These are phyloP conservation scores for Opisthocomus hoazin DNA, from an alignment of 2,113 vertebrate species.

Conservation along the genomic window DNA sequence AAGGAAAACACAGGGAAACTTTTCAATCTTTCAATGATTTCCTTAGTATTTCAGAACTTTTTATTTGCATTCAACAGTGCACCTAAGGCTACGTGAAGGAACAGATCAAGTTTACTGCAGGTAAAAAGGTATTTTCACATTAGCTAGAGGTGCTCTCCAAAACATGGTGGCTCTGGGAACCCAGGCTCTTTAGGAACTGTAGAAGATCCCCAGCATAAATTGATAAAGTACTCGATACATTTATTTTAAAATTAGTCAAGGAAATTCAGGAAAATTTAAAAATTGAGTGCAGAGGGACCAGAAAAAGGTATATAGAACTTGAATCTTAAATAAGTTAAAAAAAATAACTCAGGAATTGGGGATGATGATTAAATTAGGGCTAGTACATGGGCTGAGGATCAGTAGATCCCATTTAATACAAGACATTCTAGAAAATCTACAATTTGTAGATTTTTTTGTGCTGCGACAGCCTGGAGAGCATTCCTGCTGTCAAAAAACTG, in stretches of 20 bases:
- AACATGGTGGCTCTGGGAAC: background rate
- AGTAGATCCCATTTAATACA: background rate
- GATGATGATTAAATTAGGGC: background rate
- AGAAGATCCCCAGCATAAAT: background rate
- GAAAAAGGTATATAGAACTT: background rate
- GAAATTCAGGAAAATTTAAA: background rate
- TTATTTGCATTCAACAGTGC: background rate
- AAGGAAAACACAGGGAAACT: background rate
- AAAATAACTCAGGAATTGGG: background rate
- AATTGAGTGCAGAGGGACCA: background rate
- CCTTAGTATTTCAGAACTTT: background rate
- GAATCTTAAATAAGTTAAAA: background rate
- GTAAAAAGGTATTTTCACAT: background rate
- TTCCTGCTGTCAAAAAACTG: background rate
- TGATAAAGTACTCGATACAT: background rate
- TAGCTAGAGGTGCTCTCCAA: background rate
- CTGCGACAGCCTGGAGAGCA: fast-evolving
- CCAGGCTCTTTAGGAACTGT: background rate
- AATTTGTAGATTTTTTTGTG: background rate
- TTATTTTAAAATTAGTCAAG: background rate
- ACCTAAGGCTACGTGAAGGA: background rate
- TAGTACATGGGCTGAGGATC: background rate
- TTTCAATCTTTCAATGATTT: background rate
- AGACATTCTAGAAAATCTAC: background rate
- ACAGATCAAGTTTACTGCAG: background rate